Evolutionary conservation across 2,888 invertebrate species (phyloP).

Genomic region (Epiblema foenella): DNA sequence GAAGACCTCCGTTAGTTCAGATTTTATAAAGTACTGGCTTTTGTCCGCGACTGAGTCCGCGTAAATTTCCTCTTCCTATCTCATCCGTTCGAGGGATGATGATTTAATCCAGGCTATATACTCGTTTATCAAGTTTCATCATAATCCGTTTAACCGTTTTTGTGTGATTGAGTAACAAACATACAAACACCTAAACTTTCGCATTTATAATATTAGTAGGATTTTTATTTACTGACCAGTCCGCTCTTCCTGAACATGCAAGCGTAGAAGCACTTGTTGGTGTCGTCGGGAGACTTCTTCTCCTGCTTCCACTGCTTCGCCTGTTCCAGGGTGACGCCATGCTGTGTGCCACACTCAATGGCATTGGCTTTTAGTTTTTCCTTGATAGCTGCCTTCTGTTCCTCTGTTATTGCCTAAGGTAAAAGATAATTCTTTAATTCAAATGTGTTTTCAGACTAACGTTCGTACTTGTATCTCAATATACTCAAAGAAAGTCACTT

Average conservation of each 20-base stretch:
- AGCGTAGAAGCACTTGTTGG: slow-evolving; percentile 25
- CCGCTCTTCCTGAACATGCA: slow-evolving; percentile 27
- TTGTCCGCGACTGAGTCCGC: too few relatives aligned
- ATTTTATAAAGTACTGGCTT: too few relatives aligned
- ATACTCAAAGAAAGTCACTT: background rate
- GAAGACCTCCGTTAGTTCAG: too few relatives aligned
- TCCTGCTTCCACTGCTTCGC: background rate
- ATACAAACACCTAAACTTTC: too few relatives aligned
- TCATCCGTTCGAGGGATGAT: too few relatives aligned
- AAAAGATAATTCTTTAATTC: background rate
- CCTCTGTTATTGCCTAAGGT: slow-evolving; percentile 14
- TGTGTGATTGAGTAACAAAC: too few relatives aligned
- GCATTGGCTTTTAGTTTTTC: slow-evolving; percentile 14
- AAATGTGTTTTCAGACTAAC: background rate
- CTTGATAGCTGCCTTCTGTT: slow-evolving; percentile 5
- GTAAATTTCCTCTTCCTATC: too few relatives aligned
- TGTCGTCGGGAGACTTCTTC: background rate
- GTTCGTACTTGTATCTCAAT: background rate
- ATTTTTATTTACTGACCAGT: background rate
- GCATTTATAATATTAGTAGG: too few relatives aligned
- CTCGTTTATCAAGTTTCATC: too few relatives aligned
- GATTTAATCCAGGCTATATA: too few relatives aligned
- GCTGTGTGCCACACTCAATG: background rate
- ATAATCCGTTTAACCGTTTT: too few relatives aligned
- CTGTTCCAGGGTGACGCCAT: background rate